phyloP scores from a whole-genome alignment of 92 coral and sea anemone genomes.

The Parazoanthus atlanticus region DNA sequence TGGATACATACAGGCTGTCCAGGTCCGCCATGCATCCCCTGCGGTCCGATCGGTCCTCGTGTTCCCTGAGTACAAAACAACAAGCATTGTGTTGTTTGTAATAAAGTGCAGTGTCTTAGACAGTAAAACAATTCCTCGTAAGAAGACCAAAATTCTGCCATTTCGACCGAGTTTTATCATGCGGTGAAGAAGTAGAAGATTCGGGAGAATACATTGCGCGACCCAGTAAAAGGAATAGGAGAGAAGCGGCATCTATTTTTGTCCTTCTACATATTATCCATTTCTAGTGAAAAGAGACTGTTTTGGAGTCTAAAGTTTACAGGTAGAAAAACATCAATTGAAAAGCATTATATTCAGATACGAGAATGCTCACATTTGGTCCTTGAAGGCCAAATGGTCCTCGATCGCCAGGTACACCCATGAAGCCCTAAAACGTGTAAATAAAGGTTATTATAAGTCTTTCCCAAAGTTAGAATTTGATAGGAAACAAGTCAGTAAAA shows the following conservation, averaged over 20 bases:
- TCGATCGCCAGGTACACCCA: conserved; percentile 71
- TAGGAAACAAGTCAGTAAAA: not conserved
- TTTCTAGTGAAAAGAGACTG: too few species aligned
- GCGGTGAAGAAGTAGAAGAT: not conserved
- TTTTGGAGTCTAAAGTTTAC: not conserved
- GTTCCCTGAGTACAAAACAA: conserved; percentile 57
- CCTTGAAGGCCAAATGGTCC: conserved; percentile 68
- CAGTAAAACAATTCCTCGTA: not conserved
- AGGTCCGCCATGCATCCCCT: conserved; percentile 64
- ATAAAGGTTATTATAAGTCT: not conserved
- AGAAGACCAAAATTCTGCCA: not conserved
- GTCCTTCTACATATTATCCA: not conserved
- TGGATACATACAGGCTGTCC: conserved; percentile 6
- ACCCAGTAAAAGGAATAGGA: not conserved
- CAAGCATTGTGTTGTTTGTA: not conserved
- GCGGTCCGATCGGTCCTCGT: conserved; percentile 66
- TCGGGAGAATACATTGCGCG: not conserved
- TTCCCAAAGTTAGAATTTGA: not conserved
- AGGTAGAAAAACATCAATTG: not conserved
- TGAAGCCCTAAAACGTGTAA: not conserved
- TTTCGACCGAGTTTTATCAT: not conserved
- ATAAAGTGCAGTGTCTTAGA: not conserved
- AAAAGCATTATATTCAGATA: not conserved
- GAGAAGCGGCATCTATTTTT: too few species aligned
- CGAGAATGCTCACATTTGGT: conserved; percentile 18